Evolutionary conservation across 2,797 vertebrate genomes (phyloP).

Genomic region (Miichthys miiuy): DNA sequence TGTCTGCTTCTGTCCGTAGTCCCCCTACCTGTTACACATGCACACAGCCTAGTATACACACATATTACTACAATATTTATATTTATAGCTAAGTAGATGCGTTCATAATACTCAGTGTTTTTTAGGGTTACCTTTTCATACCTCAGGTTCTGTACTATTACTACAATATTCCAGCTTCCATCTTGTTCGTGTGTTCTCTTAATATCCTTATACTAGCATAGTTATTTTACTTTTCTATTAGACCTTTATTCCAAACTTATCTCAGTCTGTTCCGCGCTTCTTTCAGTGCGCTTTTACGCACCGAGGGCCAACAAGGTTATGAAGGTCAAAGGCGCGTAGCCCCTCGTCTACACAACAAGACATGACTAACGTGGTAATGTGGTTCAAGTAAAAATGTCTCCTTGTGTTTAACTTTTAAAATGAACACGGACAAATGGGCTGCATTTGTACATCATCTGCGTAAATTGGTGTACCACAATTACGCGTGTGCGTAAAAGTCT

Average conservation of each 20-base stretch:
- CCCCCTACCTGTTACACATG: conserved; percentile 28
- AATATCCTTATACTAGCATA: not conserved
- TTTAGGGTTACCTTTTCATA: conserved; percentile 1
- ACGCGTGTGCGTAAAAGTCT: conserved; percentile 67
- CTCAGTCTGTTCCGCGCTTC: not conserved
- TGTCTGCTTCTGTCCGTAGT: not conserved
- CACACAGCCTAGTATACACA: not conserved
- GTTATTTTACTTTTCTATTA: not conserved
- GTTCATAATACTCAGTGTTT: not conserved
- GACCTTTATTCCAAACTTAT: not conserved
- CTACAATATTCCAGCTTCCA: not conserved
- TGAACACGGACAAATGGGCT: not conserved
- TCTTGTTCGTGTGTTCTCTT: not conserved
- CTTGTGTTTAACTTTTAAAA: not conserved
- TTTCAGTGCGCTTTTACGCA: conserved; percentile 63
- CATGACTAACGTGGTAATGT: not conserved
- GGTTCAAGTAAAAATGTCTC: not conserved
- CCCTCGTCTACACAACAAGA: not conserved
- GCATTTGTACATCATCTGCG: conserved; percentile 38
- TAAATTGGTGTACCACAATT: conserved; percentile 36
- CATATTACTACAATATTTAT: not conserved
- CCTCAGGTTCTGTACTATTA: not conserved
- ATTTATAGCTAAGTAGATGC: not conserved
- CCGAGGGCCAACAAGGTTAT: conserved; percentile 58
- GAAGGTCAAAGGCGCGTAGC: conserved; percentile 31